Percentiles rank a stretch among this genome's conserved stretches.
These are phyloP conservation scores for Stomatorhinus ivindoensis DNA, from an alignment of 2,113 vertebrate genomes.

Conservation along the genomic window DNA sequence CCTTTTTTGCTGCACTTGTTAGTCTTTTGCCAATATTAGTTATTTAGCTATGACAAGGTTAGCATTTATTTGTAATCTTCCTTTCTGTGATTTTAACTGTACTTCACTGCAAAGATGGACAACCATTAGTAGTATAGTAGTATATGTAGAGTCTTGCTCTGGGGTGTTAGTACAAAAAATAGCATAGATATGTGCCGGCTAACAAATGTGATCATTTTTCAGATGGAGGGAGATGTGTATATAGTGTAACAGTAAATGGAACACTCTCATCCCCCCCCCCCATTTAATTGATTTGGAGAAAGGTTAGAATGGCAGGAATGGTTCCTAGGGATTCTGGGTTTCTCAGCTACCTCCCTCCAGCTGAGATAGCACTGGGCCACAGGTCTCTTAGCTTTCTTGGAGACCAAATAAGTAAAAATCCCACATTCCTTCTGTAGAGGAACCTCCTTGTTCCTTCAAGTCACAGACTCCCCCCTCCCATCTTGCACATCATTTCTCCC, in stretches of 20 bases:
- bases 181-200: background rate
- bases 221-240: background rate
- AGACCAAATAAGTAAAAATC: background rate
- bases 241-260: background rate
- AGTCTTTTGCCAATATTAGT: background rate
- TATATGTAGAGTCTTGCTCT: background rate
- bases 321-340: background rate
- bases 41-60: background rate
- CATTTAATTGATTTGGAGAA: background rate
- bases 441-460: background rate
- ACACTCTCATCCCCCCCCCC: background rate
- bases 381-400: background rate
- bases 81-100: background rate
- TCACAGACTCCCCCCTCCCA: background rate
- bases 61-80: background rate
- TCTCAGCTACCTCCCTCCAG: background rate
- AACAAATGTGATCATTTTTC: background rate
- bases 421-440: background rate
- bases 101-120: background rate
- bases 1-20: background rate
- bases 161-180: background rate
- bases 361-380: background rate
- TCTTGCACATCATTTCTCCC: background rate
- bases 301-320: background rate
- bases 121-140: background rate